Percentiles rank a stretch among this genome's conserved stretches.
These are phyloP conservation scores for Bellardia pandia DNA, from an alignment of 2,888 invertebrate species.

Conservation along the genomic window DNA sequence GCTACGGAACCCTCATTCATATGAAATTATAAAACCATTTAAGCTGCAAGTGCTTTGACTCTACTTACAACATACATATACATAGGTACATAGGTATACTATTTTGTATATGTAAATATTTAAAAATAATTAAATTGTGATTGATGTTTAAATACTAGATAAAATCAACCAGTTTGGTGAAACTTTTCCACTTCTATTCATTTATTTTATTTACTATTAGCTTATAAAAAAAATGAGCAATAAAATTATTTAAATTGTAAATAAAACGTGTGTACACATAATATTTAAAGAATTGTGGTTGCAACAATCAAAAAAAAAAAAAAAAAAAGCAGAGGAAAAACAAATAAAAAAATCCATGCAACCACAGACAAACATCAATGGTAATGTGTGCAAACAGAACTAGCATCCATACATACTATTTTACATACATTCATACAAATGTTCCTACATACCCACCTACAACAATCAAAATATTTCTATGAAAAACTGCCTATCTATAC, in stretches of 20 bases:
- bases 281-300: slow-evolving; percentile 65
- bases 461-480: background rate
- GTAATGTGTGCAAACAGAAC: slow-evolving; percentile 44
- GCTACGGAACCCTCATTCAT: no score
- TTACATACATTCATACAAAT: background rate
- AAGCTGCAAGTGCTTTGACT: no score
- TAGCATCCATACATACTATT: background rate
- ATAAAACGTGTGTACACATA: slow-evolving; percentile 55
- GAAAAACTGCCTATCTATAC: slow-evolving; percentile 21
- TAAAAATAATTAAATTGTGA: slow-evolving; percentile 30
- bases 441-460: no score
- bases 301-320: slow-evolving; percentile 25
- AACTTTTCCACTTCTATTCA: slow-evolving; percentile 32
- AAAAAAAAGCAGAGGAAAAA: background rate
- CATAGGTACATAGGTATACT: no score
- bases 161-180: slow-evolving; percentile 10
- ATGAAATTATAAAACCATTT: no score
- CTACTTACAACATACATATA: no score
- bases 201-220: slow-evolving; percentile 44
- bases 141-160: slow-evolving; percentile 44
- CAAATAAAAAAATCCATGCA: slow-evolving; percentile 25
- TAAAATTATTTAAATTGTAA: slow-evolving; percentile 63
- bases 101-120: background rate
- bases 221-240: slow-evolving; percentile 56
- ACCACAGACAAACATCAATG: slow-evolving; percentile 68